A percentile compares a stretch with the other conserved stretches of the same genome.
phyloP scores from a whole-genome alignment of 1,140 invertebrate species.

The Phymorhynchus buccinoides region DNA sequence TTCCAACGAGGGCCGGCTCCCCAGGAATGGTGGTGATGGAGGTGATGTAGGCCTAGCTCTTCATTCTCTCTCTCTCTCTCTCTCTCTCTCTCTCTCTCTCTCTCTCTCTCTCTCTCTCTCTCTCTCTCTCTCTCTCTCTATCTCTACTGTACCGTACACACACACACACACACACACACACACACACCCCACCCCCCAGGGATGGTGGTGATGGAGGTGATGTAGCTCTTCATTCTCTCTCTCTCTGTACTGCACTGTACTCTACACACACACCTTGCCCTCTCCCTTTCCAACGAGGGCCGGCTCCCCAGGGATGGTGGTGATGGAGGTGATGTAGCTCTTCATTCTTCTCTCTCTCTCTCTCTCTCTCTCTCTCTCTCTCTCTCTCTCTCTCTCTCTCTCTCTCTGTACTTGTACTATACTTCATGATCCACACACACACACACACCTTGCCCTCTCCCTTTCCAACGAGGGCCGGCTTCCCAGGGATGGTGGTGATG shows the following conservation, averaged over 20 bases:
- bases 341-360: no score
- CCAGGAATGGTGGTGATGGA: conserved; percentile 66
- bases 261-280: conserved; percentile 29
- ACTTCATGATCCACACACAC: neutral
- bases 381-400: no score
- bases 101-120: neutral
- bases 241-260: no score
- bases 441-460: neutral
- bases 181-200: neutral
- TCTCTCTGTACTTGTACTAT: no score
- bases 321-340: conserved; percentile 70
- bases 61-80: neutral
- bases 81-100: neutral
- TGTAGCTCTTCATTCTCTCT: neutral
- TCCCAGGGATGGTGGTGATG: conserved; percentile 63
- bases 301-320: conserved; percentile 66
- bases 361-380: no score
- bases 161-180: neutral
- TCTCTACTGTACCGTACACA: neutral
- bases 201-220: neutral
- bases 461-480: conserved; percentile 36
- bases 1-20: conserved; percentile 70
- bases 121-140: no score
- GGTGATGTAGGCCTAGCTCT: no score
- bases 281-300: conserved; percentile 71